Evolutionary conservation across 35 echinoderm and acorn worm genomes (phyloP).

Genomic region (Chiridota heheva): DNA sequence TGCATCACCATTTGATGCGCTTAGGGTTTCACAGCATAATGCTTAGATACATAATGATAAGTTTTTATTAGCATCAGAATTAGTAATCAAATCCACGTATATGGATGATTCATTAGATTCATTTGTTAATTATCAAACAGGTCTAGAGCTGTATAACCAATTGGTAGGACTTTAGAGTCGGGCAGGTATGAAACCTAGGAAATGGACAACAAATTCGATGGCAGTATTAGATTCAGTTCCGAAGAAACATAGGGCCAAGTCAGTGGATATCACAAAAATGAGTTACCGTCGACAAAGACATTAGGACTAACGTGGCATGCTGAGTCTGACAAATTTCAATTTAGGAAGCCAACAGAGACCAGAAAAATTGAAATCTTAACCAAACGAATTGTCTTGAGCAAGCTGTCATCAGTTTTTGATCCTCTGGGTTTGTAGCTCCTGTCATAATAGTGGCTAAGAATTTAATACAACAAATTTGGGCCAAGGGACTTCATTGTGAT

Average conservation of each 20-base stretch:
- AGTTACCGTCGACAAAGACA: constrained; percentile 31
- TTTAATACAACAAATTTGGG: constrained; percentile 28
- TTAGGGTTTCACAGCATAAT: not conserved
- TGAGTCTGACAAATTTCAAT: constrained; percentile 8
- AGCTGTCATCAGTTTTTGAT: constrained; percentile 44
- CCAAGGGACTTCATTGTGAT: constrained; percentile 41
- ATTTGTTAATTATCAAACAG: not conserved
- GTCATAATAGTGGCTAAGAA: constrained; percentile 24
- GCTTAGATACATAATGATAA: constrained; percentile 9
- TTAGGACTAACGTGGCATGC: constrained; percentile 26
- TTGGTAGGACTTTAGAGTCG: not conserved
- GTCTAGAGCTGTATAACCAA: constrained; percentile 5
- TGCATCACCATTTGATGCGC: constrained; percentile 22
- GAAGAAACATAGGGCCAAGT: constrained; percentile 15
- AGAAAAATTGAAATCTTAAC: not conserved
- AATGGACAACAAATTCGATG: constrained; percentile 32
- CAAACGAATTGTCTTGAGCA: constrained; percentile 27
- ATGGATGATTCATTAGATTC: constrained; percentile 39
- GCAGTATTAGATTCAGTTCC: constrained; percentile 16
- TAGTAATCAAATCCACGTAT: constrained; percentile 7
- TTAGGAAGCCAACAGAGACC: not conserved
- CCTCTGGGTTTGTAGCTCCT: constrained; percentile 34
- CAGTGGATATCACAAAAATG: constrained; percentile 7
- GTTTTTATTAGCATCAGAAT: constrained; percentile 27
- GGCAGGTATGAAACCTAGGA: constrained; percentile 34